These are phyloP conservation scores for Himantopus leucocephalus DNA, from an alignment of 2,113 vertebrate genomes.

Conservation along the genomic window DNA sequence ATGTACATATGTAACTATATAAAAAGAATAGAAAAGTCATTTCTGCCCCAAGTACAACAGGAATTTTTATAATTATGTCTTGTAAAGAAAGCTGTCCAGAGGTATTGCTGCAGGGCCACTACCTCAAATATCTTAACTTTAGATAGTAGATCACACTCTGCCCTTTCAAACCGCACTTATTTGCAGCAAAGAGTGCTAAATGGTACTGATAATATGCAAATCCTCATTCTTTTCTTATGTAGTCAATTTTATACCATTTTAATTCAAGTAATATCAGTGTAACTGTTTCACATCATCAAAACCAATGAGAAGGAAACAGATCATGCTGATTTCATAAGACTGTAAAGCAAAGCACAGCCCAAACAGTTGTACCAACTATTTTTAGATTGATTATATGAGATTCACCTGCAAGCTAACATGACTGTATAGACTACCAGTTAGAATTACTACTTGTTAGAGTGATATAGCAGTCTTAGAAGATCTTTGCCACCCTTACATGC, in stretches of 20 bases:
- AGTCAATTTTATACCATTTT: neutral
- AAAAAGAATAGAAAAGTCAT: neutral
- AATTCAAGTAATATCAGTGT: neutral
- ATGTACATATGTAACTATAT: neutral
- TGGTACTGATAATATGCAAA: neutral
- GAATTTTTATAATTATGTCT: neutral
- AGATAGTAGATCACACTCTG: neutral
- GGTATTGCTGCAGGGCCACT: neutral
- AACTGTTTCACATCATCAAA: neutral
- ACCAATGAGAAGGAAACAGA: neutral
- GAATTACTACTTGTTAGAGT: neutral
- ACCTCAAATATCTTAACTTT: neutral
- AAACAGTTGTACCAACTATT: neutral
- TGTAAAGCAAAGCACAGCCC: neutral
- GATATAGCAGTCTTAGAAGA: neutral
- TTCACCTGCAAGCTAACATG: neutral
- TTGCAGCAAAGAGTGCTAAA: neutral
- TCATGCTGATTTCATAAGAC: neutral
- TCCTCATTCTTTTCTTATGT: neutral
- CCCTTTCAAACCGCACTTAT: neutral
- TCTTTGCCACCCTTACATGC: neutral
- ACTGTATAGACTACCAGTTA: neutral
- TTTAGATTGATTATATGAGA: neutral
- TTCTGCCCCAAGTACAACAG: neutral
- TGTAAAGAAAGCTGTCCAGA: neutral